Conservation (phyloP, 2,888 invertebrate species). For the Rhopalosiphum nymphaeae region DNA sequence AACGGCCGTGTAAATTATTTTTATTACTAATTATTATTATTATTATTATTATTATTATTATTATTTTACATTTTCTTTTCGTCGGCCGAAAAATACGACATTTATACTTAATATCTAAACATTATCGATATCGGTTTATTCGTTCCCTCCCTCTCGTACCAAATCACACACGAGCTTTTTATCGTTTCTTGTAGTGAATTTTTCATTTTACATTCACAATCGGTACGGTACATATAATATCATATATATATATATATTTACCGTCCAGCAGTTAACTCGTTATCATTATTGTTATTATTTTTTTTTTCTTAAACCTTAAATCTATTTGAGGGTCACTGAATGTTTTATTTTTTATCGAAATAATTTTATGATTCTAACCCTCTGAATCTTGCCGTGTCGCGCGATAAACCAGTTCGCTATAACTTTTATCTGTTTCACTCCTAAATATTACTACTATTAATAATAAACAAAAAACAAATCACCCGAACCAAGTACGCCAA, state of each 20-base stretch:
- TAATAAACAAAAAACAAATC: not conserved
- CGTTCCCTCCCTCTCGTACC: not conserved
- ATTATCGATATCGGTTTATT: not conserved
- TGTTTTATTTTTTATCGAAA: not conserved
- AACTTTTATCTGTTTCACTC: not conserved
- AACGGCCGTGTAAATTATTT: slow-evolving; percentile 81
- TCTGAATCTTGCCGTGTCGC: not conserved
- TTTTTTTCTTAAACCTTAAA: not conserved
- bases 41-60: slow-evolving; percentile 32
- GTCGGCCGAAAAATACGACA: not conserved
- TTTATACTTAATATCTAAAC: not conserved
- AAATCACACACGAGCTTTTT: not conserved
- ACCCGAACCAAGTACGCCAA: not conserved
- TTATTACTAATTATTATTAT: slow-evolving; percentile 18
- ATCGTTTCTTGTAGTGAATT: not conserved
- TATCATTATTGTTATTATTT: not conserved
- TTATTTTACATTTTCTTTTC: not conserved
- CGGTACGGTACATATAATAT: not conserved
- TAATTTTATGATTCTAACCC: not conserved
- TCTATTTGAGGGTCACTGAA: not conserved
- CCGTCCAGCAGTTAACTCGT: not conserved
- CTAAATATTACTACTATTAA: not conserved
- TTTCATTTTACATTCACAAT: not conserved
- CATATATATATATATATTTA: not conserved
- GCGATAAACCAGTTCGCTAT: not conserved